Evolutionary conservation across 2,113 vertebrate species (phyloP), one percentile per base, ranked within the genome.

Genomic region (Chlamydotis undulata): DNA sequence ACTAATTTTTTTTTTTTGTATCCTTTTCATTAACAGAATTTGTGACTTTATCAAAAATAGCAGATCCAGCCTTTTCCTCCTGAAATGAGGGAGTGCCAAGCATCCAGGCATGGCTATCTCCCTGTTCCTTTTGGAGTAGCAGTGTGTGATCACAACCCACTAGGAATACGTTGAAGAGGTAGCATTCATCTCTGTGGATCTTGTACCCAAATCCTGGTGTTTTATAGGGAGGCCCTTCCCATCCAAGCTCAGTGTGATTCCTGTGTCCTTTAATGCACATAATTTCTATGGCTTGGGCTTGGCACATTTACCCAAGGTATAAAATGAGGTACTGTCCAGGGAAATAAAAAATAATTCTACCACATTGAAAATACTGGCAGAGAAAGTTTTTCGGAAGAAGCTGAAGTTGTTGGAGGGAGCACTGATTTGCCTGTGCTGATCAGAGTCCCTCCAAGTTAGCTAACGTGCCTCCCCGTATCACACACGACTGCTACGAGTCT

Each of bases 401-500:
- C n/a, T 13, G 52, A 71, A 67, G 49, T 53, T 83, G 57, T 1
- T 68, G 88, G 60, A 10, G 80, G 69, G 53, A 43, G 52, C 64
- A 24, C 15, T 79, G 68, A 50, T 63, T 52, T 75, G 87, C 59
- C 78, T 83, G 67, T 61, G 86, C 26, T 12, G 73, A 90, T 94
- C 75, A 94, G 65, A 90, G 80, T 80, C 59, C 91, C 77, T 91
- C 45, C 35, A 88, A 57, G 77, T 22, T 47, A 65, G 74, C 69
- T 37, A 87, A 84, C 9, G 10, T 5, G 33, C 74, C 80, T 96
- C 91, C 91, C 67, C 0, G 19, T 29, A 57, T 96, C 3, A 1
- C 94, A 93, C 83, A 84, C 29, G 88, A 84, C 92, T 74, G 84
- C 57, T 82, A 84, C 53, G 89, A 87, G 94, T 96, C 93, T 94